phyloP scores from a whole-genome alignment of 2,113 vertebrate species.

The Chascanopsetta lugubris region DNA sequence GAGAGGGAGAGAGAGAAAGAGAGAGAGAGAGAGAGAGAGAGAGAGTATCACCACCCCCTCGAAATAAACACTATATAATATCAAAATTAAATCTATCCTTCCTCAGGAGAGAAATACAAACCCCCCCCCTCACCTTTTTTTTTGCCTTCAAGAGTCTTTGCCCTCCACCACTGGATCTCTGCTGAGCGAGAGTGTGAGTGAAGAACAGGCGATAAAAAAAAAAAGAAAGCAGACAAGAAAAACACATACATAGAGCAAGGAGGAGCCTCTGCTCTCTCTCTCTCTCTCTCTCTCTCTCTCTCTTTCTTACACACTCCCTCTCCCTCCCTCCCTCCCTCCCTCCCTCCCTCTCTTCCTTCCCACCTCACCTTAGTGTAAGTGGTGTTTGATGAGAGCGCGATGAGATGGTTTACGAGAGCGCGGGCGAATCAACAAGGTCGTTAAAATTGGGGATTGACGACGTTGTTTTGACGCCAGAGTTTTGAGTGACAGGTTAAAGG shows the following conservation, averaged over 20 bases:
- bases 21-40: too few species aligned
- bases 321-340: constrained; percentile 11
- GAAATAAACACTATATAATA: too few species aligned
- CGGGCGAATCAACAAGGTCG: constrained; percentile 1
- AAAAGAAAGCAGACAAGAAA: too few species aligned
- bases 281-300: constrained; percentile 47
- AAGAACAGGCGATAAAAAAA: constrained; percentile 64
- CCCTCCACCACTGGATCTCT: constrained; percentile 61
- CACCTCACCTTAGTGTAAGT: constrained; percentile 60
- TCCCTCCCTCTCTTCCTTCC: constrained; percentile 25
- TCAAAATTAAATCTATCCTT: too few species aligned
- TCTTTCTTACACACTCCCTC: constrained; percentile 8
- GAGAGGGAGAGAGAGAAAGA: too few species aligned
- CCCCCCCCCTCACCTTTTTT: too few species aligned
- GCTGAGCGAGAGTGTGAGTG: constrained; percentile 66
- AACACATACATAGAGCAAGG: constrained; percentile 68
- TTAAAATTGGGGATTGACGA: background rate
- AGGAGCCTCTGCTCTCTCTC: constrained; percentile 72
- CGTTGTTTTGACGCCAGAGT: too few species aligned
- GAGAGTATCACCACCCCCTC: too few species aligned
- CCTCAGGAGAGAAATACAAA: constrained; percentile 11
- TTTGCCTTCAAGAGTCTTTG: constrained; percentile 47
- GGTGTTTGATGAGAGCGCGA: constrained; percentile 57
- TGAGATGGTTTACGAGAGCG: too few species aligned
- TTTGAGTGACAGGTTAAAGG: too few species aligned